These are phyloP conservation scores for Cyclophora albipunctata DNA, from an alignment of 2,888 invertebrate species.

Conservation along the genomic window DNA sequence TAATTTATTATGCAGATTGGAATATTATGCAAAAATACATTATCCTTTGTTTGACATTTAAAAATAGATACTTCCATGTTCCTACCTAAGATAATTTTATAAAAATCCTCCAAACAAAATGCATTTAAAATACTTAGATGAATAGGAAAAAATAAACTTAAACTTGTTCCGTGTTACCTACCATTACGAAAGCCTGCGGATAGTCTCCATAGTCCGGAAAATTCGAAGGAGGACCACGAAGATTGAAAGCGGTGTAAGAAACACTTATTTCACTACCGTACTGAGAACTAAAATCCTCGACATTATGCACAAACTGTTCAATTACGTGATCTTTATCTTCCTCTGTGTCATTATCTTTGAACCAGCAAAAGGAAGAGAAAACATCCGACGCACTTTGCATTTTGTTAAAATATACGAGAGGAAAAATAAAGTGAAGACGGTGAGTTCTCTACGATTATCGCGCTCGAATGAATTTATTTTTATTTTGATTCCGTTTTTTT, in stretches of 20 bases:
- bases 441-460: constrained; percentile 7
- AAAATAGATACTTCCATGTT: no score
- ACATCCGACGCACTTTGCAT: constrained; percentile 67
- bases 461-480: constrained; percentile 12
- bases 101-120: no score
- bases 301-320: constrained; percentile 86
- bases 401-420: constrained; percentile 15
- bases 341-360: constrained; percentile 41
- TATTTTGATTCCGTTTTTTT: constrained; percentile 9
- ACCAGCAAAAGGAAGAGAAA: constrained; percentile 60
- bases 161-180: constrained; percentile 48
- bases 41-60: no score
- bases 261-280: constrained; percentile 92
- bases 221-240: constrained; percentile 87
- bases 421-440: constrained; percentile 1
- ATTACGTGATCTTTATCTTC: constrained; percentile 62
- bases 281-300: constrained; percentile 90
- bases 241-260: constrained; percentile 90
- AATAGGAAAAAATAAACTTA: no score
- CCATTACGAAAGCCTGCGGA: constrained; percentile 92
- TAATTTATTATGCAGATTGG: no score
- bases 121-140: no score
- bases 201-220: constrained; percentile 94
- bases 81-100: no score
- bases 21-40: no score